phyloP scores from a whole-genome alignment of 2,888 invertebrate species.

The Andrena fulva region DNA sequence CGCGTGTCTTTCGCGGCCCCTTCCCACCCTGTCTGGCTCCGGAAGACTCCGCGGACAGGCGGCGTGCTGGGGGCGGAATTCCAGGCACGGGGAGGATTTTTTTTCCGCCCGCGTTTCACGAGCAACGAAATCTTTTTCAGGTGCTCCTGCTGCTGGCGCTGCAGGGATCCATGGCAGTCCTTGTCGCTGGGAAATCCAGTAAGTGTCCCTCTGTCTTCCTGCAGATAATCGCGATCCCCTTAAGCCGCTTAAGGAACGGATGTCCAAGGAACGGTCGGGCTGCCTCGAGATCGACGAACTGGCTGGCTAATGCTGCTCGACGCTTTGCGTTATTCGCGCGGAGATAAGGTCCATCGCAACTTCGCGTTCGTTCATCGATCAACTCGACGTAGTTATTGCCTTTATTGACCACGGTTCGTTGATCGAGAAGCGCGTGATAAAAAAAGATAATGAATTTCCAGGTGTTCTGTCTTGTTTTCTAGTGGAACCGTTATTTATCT shows the following conservation, averaged over 20 bases:
- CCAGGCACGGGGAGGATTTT: not conserved
- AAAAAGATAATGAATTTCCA: too few relatives aligned
- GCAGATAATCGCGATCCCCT: conserved; percentile 52
- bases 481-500: too few relatives aligned
- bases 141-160: conserved; percentile 49
- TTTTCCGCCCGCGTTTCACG: conserved; percentile 6
- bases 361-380: not conserved
- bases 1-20: not conserved
- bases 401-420: not conserved
- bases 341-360: conserved; percentile 31
- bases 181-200: conserved; percentile 56
- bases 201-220: conserved; percentile 40
- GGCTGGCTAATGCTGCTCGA: conserved; percentile 38
- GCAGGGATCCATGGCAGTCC: conserved; percentile 38
- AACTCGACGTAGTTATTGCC: too few relatives aligned
- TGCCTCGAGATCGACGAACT: conserved; percentile 26
- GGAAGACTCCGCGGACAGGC: not conserved
- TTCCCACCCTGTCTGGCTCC: too few relatives aligned
- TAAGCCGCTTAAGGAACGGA: conserved; percentile 55
- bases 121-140: conserved; percentile 62
- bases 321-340: conserved; percentile 45
- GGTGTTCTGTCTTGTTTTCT: too few relatives aligned
- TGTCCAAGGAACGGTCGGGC: conserved; percentile 12
- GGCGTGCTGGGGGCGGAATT: not conserved
- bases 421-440: too few relatives aligned